phyloP scores from a whole-genome alignment of 2,113 vertebrate species.

The Hiodon tergisus region DNA sequence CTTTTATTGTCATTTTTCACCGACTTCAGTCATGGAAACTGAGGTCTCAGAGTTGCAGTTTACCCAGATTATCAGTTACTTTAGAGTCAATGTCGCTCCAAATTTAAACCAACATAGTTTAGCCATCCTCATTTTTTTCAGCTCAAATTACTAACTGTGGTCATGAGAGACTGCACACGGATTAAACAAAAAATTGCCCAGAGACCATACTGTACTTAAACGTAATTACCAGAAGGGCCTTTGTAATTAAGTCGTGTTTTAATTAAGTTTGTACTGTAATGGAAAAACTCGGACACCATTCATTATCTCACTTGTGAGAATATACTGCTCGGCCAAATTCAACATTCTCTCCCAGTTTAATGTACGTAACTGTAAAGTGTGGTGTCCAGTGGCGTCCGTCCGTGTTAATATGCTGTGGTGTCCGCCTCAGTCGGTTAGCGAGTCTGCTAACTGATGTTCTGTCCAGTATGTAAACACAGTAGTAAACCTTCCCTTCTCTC shows the following conservation, averaged over 20 bases:
- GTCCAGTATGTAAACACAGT: neutral
- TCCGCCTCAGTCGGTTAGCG: neutral
- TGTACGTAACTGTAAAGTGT: neutral
- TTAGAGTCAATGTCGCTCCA: neutral
- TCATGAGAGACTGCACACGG: conserved; percentile 18
- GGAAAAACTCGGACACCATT: conserved; percentile 33
- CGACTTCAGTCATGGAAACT: conserved; percentile 11
- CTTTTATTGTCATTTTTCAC: conserved; percentile 3
- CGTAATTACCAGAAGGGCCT: conserved; percentile 38
- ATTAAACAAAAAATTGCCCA: conserved; percentile 39
- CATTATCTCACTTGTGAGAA: conserved; percentile 43
- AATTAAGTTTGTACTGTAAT: conserved; percentile 31
- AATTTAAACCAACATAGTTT: conserved; percentile 12
- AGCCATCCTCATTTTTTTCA: conserved; percentile 6
- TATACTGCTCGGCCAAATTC: conserved; percentile 35
- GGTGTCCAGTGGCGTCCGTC: neutral
- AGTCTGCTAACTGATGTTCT: neutral
- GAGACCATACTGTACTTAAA: conserved; percentile 33
- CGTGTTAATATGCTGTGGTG: neutral
- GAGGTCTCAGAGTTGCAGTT: conserved; percentile 6
- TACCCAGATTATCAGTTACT: neutral
- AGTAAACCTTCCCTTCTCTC: neutral
- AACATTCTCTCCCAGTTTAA: neutral
- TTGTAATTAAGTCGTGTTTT: conserved; percentile 35
- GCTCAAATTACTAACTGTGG: conserved; percentile 1